A percentile compares a stretch with the other conserved stretches of the same genome.
phyloP scores from a whole-genome alignment of 1,140 invertebrate species.

The Orchestia grillus region DNA sequence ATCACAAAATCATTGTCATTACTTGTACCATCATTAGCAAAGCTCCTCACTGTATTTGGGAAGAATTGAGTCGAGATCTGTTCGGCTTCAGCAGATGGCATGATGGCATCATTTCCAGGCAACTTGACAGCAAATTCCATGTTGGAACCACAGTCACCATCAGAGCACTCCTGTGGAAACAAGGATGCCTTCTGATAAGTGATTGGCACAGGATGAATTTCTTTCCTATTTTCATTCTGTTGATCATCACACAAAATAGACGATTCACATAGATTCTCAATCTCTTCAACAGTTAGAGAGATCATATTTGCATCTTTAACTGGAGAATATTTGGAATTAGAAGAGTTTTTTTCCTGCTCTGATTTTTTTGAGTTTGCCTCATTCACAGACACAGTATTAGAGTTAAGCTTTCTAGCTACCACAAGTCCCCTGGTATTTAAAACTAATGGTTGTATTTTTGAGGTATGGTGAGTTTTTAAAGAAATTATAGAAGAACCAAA shows the following conservation, averaged over 20 bases:
- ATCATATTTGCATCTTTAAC: not conserved
- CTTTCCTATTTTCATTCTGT: not conserved
- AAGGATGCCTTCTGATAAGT: not conserved
- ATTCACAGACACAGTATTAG: not conserved
- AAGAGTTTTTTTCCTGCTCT: not conserved
- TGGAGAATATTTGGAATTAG: too few species aligned
- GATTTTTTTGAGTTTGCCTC: not conserved
- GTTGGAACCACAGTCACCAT: not conserved
- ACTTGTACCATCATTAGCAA: not conserved
- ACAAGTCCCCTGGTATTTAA: too few species aligned
- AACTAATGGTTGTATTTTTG: too few species aligned
- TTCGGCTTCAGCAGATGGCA: not conserved
- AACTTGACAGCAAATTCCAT: conserved; percentile 33
- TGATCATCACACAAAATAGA: not conserved
- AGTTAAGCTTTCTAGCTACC: too few species aligned
- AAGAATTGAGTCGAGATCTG: not conserved
- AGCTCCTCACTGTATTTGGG: not conserved
- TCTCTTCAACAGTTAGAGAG: not conserved
- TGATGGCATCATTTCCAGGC: conserved; percentile 41
- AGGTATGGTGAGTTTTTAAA: too few species aligned
- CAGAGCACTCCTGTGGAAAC: not conserved
- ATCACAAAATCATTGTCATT: not conserved
- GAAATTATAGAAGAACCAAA: too few species aligned
- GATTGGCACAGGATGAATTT: not conserved
- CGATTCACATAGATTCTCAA: not conserved